phyloP scores from a whole-genome alignment of 30 jellyfish, hydroid and myxozoan species.

The Aurelia coerulea region DNA sequence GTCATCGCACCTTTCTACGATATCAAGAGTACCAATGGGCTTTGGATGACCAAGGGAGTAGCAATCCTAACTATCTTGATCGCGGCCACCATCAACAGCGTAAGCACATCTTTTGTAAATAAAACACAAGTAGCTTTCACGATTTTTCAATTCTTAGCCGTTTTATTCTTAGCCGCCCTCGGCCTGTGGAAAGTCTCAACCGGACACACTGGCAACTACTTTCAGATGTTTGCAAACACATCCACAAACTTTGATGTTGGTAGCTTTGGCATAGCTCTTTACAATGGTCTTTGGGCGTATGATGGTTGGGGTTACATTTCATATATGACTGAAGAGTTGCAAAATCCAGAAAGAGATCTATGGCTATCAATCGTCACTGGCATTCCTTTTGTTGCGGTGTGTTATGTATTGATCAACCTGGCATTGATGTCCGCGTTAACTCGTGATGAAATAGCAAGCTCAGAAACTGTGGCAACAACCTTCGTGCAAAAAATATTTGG shows the following conservation, averaged over 20 bases:
- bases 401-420: conserved; percentile 10
- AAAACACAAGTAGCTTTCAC: conserved; percentile 30
- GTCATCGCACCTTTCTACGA: conserved; percentile 37
- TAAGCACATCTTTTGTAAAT: conserved; percentile 10
- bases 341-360: conserved; percentile 45
- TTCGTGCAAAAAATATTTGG: conserved; percentile 3
- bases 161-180: conserved; percentile 29
- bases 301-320: neutral
- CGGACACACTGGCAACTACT: conserved; percentile 40
- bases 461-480: no score
- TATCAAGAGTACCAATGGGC: conserved; percentile 6
- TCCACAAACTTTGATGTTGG: neutral
- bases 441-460: no score
- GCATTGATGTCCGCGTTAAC: no score
- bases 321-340: conserved; percentile 41
- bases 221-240: conserved; percentile 11
- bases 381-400: conserved; percentile 49
- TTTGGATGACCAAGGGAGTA: conserved; percentile 32
- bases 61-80: conserved; percentile 48
- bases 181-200: conserved; percentile 66
- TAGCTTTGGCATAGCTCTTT: no score
- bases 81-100: conserved; percentile 26
- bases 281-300: no score
- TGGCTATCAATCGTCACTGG: conserved; percentile 40
- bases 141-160: conserved; percentile 41